These are phyloP conservation scores for Phodopus roborovskii DNA, from an alignment of 2,113 vertebrate species.

Conservation along the genomic window DNA sequence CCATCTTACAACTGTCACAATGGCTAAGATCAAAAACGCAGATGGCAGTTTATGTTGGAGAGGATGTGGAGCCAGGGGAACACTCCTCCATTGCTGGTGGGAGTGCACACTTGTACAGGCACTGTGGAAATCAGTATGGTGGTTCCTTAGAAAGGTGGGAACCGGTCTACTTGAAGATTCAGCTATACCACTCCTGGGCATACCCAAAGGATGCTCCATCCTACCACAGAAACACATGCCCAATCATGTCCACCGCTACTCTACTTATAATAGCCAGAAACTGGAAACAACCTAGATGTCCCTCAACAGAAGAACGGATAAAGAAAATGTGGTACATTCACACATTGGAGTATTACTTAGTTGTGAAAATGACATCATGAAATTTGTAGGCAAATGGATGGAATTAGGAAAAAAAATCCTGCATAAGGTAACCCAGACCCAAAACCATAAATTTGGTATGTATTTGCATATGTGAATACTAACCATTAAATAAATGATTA, in stretches of 20 bases:
- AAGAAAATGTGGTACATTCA: neutral
- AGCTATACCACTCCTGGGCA: neutral
- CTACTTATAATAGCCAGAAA: neutral
- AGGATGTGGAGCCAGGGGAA: neutral
- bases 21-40: neutral
- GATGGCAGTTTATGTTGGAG: neutral
- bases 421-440: neutral
- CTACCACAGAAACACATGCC: neutral
- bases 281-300: neutral
- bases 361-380: neutral
- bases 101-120: neutral
- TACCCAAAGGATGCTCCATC: neutral
- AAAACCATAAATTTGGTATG: neutral
- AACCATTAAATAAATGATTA: neutral
- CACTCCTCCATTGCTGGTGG: neutral
- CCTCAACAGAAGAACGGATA: neutral
- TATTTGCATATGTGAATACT: neutral
- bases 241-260: neutral
- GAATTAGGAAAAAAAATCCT: neutral
- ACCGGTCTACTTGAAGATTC: neutral
- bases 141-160: neutral
- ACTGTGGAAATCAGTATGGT: neutral
- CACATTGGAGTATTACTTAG: neutral
- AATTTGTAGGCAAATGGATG: neutral
- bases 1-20: neutral